Conservation (phyloP, 2,113 vertebrate genomes). For the Octodon degus region DNA sequence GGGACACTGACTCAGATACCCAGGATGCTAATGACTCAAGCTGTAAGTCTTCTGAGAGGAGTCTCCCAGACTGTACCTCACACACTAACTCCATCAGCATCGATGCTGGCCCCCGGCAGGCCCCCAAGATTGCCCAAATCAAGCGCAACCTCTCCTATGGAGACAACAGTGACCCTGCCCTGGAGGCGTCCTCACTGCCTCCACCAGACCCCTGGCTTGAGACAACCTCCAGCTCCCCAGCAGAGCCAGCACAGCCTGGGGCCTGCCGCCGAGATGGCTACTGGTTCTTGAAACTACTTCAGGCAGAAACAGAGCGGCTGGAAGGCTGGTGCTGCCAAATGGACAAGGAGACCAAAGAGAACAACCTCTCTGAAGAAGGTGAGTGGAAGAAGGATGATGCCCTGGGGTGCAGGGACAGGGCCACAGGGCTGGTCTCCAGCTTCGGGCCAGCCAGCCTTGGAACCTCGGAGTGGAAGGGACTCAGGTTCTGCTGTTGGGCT, state of each 20-base stretch:
- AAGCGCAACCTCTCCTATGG: conserved; percentile 98
- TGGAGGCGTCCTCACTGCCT: conserved; percentile 97
- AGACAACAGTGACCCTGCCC: conserved; percentile 95
- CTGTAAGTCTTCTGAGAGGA: conserved; percentile 93
- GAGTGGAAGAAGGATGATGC: conserved; percentile 26
- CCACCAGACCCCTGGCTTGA: conserved; percentile 99
- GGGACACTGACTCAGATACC: conserved; percentile 95
- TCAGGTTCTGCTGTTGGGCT: neutral
- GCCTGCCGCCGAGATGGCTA: conserved; percentile 96
- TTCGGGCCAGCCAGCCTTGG: neutral
- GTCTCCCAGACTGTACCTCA: conserved; percentile 92
- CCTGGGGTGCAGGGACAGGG: neutral
- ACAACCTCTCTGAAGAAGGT: conserved; percentile 98
- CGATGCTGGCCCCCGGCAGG: conserved; percentile 89
- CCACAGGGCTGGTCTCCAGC: neutral
- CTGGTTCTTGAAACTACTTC: conserved; percentile 99
- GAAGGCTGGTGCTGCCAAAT: conserved; percentile 99
- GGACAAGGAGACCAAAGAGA: conserved; percentile 99
- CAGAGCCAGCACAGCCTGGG: conserved; percentile 85
- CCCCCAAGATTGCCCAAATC: conserved; percentile 95
- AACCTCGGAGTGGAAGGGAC: neutral
- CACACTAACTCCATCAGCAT: conserved; percentile 90
- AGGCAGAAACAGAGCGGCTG: conserved; percentile 96
- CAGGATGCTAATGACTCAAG: conserved; percentile 91
- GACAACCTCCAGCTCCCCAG: conserved; percentile 89